Base-by-base conservation (phyloP, 2,797 vertebrate species). In the Chanos chanos region DNA sequence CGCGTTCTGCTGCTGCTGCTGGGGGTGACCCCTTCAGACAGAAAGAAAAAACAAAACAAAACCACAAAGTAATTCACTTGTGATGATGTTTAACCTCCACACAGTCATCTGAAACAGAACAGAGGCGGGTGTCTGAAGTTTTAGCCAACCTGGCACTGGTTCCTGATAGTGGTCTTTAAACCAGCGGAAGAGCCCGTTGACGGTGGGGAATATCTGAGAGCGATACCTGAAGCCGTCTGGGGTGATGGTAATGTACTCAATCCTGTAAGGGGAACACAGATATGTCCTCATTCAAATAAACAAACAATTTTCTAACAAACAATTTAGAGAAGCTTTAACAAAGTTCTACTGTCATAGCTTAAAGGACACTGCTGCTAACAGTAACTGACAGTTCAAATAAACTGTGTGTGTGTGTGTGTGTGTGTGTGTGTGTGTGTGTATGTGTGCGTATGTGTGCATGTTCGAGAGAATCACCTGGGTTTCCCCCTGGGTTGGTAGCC, bases 161-260 rank as follows among this genome's bases (percentile, higher is more conserved):
- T 99, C 97, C 58, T 98, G 96, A 73, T 96, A 99, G 79, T 99
- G 97, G 83, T 99, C 96, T 80, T 99, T 99, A 85, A 99, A 99
- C 96, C 97, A 99, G 30, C 96, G 89, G 88, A 99, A 99, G 6
- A 98, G 91, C 18, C 96, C 93, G 1, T 99, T 99, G 58, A 99
- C 94, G 0, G 95, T 92, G 15, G 94, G 87, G 73, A 99, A 99
- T 68, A 98, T 84, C 74, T 99, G 97, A 8, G 94, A 94, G 13
- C 97, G 91, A 77, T 99, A 99, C 45, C 97, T 91, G 85, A 97
- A 98, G 49, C 97, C 97, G 73, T 98, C 96, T 0, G 97, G 94
- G 0, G 94, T 98, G 77, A 99, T 96, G 10, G 96, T 97, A 69
- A 99, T 94, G 40, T 92, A 99, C 79, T 99, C 97, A 63, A 99